Evolutionary conservation across 2,797 vertebrate genomes (phyloP).

Genomic region (Emys orbicularis): DNA sequence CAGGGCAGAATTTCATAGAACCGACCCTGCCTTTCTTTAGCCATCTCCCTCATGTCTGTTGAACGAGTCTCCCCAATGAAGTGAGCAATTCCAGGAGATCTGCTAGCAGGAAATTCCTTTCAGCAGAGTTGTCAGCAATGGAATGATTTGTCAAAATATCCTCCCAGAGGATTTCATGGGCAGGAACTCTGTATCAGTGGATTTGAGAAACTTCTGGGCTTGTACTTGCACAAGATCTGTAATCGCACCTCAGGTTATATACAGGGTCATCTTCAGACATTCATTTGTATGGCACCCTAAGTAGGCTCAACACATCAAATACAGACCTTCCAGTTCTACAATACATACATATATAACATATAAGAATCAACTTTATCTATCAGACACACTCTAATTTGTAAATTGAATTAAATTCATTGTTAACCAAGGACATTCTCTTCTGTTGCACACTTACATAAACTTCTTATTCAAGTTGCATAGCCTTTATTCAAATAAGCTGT

Average conservation of each 20-base stretch:
- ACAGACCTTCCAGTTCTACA: not conserved
- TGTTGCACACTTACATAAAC: not conserved
- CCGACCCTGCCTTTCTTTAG: not conserved
- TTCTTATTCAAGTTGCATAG: not conserved
- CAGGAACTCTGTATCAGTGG: not conserved
- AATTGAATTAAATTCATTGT: not conserved
- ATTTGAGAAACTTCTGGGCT: slow-evolving; percentile 21
- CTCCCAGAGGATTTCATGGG: slow-evolving; percentile 40
- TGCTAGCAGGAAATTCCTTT: slow-evolving; percentile 77
- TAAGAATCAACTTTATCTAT: not conserved
- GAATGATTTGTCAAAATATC: slow-evolving; percentile 62
- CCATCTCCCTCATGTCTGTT: slow-evolving; percentile 20
- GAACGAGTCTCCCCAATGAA: slow-evolving; percentile 35
- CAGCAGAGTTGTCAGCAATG: slow-evolving; percentile 66
- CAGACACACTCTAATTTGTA: not conserved
- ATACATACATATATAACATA: not conserved
- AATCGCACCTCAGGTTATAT: slow-evolving; percentile 6
- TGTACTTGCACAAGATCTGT: slow-evolving; percentile 10
- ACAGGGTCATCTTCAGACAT: not conserved
- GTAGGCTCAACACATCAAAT: not conserved
- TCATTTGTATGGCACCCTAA: not conserved
- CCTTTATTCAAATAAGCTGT: not conserved
- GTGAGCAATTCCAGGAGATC: slow-evolving; percentile 54
- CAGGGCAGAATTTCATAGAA: not conserved
- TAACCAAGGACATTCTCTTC: not conserved